Percentiles rank a stretch among this genome's conserved stretches.
Conservation (phyloP, 2,888 invertebrate genomes). For the Aphrophora alni region DNA sequence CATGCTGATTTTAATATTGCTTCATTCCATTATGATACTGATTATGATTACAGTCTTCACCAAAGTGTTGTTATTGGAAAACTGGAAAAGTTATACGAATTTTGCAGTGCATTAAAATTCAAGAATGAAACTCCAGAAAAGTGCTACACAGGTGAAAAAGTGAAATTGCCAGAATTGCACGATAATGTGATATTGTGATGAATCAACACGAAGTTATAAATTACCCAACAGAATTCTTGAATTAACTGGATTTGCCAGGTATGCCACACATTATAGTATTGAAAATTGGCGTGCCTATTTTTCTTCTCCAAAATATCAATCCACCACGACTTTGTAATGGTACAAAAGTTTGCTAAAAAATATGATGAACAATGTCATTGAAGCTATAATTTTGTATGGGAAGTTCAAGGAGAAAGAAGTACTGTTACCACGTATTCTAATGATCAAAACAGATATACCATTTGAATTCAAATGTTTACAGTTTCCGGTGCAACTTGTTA, state of each 20-base stretch:
- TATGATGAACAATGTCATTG: slow-evolving; percentile 46
- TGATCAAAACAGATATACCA: slow-evolving; percentile 28
- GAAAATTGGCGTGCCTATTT: slow-evolving; percentile 50
- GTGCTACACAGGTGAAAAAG: slow-evolving; percentile 38
- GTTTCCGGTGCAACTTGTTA: neutral
- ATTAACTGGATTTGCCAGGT: slow-evolving; percentile 51
- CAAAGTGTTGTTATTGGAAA: neutral
- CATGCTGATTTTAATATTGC: neutral
- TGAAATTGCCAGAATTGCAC: slow-evolving; percentile 36
- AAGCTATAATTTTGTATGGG: slow-evolving; percentile 44
- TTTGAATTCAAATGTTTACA: slow-evolving; percentile 22
- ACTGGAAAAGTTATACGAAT: neutral
- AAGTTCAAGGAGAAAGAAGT: slow-evolving; percentile 35
- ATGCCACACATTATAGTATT: slow-evolving; percentile 46
- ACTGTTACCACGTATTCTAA: slow-evolving; percentile 39
- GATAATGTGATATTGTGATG: slow-evolving; percentile 16
- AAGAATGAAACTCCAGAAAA: slow-evolving; percentile 55
- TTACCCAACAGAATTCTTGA: slow-evolving; percentile 53
- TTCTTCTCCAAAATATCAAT: slow-evolving; percentile 51
- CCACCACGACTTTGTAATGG: slow-evolving; percentile 52
- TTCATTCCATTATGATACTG: neutral
- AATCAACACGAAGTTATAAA: slow-evolving; percentile 25
- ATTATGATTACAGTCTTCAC: neutral
- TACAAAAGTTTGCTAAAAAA: slow-evolving; percentile 49
- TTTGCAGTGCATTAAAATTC: slow-evolving; percentile 52